Conservation (phyloP, 2,113 vertebrate species). For the Centropus bengalensis region DNA sequence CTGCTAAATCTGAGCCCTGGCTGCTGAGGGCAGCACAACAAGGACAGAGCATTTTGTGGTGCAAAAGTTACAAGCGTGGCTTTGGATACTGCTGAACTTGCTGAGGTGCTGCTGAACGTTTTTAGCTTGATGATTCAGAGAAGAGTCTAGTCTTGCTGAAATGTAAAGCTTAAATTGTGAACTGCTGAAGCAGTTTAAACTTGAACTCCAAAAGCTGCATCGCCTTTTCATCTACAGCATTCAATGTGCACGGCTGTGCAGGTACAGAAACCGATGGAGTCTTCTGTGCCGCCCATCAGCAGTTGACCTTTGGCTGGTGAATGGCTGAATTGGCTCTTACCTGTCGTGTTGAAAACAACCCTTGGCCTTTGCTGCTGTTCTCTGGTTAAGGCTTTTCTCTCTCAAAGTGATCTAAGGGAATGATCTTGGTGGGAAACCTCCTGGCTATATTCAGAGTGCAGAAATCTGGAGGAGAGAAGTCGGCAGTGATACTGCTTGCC, state of each 20-base stretch:
- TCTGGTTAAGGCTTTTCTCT: not conserved
- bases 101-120: not conserved
- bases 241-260: fast-evolving
- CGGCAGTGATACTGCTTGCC: fast-evolving
- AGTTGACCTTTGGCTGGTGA: conserved; percentile 51
- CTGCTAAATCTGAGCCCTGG: not conserved
- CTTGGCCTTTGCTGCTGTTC: conserved; percentile 8
- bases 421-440: not conserved
- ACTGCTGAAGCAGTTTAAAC: not conserved
- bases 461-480: not conserved
- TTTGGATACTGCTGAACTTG: not conserved
- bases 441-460: not conserved
- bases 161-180: not conserved
- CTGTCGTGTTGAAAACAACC: not conserved
- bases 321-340: not conserved
- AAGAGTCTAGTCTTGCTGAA: not conserved
- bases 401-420: not conserved
- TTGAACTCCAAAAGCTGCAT: not conserved
- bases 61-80: not conserved
- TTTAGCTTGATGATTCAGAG: not conserved
- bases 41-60: not conserved
- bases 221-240: not conserved
- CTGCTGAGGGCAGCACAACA: conserved; percentile 40
- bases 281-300: not conserved
- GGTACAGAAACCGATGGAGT: fast-evolving